Evolutionary conservation across 1,140 invertebrate species (phyloP).

Genomic region (Limonius californicus): DNA sequence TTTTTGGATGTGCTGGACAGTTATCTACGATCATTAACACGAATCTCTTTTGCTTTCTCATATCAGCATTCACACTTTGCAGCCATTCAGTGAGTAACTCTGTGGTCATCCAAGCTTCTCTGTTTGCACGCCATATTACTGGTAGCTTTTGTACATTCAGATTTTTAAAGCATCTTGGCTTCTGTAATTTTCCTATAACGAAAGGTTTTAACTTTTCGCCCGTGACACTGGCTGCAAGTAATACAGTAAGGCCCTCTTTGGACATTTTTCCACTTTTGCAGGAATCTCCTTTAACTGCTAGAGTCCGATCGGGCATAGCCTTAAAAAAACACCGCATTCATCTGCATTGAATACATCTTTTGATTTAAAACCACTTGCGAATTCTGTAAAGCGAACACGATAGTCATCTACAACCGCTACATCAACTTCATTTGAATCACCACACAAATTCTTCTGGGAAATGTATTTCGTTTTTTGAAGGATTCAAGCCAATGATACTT

Average conservation of each 20-base stretch:
- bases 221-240: conserved; percentile 7
- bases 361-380: background rate
- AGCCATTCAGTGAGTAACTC: conserved; percentile 27
- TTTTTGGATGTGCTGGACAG: conserved; percentile 21
- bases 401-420: background rate
- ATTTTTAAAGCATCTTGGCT: conserved; percentile 47
- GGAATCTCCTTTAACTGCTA: background rate
- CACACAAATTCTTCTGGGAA: background rate
- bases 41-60: conserved; percentile 32
- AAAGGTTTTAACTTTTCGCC: conserved; percentile 19
- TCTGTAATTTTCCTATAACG: conserved; percentile 46
- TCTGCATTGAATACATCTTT: background rate
- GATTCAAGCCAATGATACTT: background rate
- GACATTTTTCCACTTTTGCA: background rate
- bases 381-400: background rate
- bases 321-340: background rate
- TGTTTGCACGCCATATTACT: conserved; percentile 39
- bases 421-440: background rate
- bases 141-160: conserved; percentile 31
- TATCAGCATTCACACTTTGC: conserved; percentile 18
- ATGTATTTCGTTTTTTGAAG: background rate
- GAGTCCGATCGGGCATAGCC: background rate
- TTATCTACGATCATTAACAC: conserved; percentile 29
- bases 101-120: conserved; percentile 49
- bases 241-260: background rate